These are phyloP conservation scores for Plagodis dolabraria DNA, from an alignment of 2,888 invertebrate species.

Conservation along the genomic window DNA sequence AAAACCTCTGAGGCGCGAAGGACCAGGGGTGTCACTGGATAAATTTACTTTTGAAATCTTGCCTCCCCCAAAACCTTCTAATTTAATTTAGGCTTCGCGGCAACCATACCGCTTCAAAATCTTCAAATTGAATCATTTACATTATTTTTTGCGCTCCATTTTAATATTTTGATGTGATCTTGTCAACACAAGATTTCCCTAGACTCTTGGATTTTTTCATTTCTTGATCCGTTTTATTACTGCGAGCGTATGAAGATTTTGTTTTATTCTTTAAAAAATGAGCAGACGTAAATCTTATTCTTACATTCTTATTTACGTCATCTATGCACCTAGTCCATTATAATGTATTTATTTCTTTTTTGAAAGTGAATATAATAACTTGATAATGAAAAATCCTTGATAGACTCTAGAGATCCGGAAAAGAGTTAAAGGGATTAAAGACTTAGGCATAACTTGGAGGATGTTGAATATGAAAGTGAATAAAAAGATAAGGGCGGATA, in stretches of 20 bases:
- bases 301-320: too few species aligned
- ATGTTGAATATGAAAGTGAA: too few species aligned
- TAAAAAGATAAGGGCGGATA: too few species aligned
- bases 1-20: conserved; percentile 14
- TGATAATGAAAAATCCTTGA: too few species aligned
- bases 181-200: conserved; percentile 7
- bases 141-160: conserved; percentile 20
- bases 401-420: too few species aligned
- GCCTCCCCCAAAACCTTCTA: conserved; percentile 6
- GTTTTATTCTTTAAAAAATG: too few species aligned
- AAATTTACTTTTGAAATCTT: conserved; percentile 19
- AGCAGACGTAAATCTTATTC: too few species aligned
- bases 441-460: too few species aligned
- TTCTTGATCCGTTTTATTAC: not conserved
- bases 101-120: conserved; percentile 17
- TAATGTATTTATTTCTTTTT: too few species aligned
- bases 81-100: conserved; percentile 23
- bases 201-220: not conserved
- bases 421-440: too few species aligned
- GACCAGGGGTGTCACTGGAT: conserved; percentile 11
- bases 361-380: too few species aligned
- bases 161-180: conserved; percentile 25
- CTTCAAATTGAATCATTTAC: conserved; percentile 26
- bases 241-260: not conserved
- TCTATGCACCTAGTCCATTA: too few species aligned